These are phyloP conservation scores for Apostichopus parvimensis DNA, from an alignment of 35 echinoderm and acorn worm genomes.

Conservation along the genomic window DNA sequence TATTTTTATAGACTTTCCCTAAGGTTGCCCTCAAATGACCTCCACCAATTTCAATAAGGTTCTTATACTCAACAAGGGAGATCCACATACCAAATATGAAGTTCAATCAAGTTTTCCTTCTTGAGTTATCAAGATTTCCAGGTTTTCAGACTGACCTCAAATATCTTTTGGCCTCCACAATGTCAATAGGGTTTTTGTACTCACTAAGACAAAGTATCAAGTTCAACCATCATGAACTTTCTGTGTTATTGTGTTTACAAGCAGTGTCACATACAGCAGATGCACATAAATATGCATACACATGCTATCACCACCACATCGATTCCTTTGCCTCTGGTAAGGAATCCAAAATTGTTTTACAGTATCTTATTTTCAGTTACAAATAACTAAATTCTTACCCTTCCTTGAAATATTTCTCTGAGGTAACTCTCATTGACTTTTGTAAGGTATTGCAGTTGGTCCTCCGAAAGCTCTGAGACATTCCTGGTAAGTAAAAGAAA, in stretches of 20 bases:
- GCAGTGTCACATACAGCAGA: background rate
- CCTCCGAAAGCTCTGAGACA: slow-evolving; percentile 49
- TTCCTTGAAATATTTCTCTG: slow-evolving; percentile 67
- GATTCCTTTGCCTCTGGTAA: background rate
- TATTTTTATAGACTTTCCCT: background rate
- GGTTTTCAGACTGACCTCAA: too few relatives aligned
- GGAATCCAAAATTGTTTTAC: background rate
- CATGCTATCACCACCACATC: too few relatives aligned
- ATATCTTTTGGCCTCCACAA: too few relatives aligned
- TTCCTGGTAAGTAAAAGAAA: slow-evolving; percentile 32
- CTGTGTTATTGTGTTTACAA: too few relatives aligned
- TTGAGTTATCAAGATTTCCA: too few relatives aligned
- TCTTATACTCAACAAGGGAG: too few relatives aligned
- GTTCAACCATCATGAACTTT: too few relatives aligned
- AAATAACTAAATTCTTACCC: slow-evolving; percentile 31
- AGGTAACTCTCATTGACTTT: slow-evolving; percentile 63
- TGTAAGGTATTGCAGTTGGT: slow-evolving; percentile 51
- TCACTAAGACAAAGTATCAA: background rate
- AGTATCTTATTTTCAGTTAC: background rate
- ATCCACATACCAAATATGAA: too few relatives aligned
- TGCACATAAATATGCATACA: background rate
- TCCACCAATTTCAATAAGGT: too few relatives aligned
- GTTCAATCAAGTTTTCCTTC: too few relatives aligned
- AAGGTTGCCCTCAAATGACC: background rate
- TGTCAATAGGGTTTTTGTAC: too few relatives aligned